Percentiles rank a stretch among this genome's conserved stretches.
These are phyloP conservation scores for Sitodiplosis mosellana DNA, from an alignment of 1,140 invertebrate genomes.

Conservation along the genomic window DNA sequence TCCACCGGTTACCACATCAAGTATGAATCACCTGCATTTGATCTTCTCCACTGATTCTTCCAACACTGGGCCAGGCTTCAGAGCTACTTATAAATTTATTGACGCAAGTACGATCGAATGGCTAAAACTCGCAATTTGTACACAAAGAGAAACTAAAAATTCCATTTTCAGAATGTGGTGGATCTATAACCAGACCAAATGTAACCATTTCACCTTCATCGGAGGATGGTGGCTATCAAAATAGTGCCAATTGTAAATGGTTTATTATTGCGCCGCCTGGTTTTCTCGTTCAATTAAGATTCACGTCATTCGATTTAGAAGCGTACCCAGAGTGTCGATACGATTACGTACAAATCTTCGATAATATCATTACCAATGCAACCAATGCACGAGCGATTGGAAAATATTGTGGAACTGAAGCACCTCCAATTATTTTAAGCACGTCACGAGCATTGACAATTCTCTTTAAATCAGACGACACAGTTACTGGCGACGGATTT, in stretches of 20 bases:
- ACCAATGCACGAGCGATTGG: conserved; percentile 6
- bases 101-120: conserved; percentile 35
- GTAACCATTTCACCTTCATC: conserved; percentile 36
- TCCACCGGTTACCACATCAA: conserved; percentile 41
- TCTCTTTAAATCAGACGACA: conserved; percentile 42
- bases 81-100: conserved; percentile 48
- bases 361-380: conserved; percentile 26
- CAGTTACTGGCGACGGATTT: conserved; percentile 43
- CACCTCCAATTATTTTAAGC: conserved; percentile 47
- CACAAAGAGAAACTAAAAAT: too few relatives aligned
- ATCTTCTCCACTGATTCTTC: conserved; percentile 41
- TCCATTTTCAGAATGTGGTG: conserved; percentile 40
- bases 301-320: conserved; percentile 54
- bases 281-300: conserved; percentile 51
- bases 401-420: conserved; percentile 43
- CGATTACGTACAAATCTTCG: conserved; percentile 56
- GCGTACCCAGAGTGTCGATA: conserved; percentile 35
- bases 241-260: conserved; percentile 57
- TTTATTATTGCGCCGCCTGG: conserved; percentile 49
- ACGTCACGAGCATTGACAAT: conserved; percentile 47
- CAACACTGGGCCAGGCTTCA: conserved; percentile 42
- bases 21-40: conserved; percentile 50
- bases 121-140: too few relatives aligned
- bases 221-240: conserved; percentile 30
- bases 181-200: conserved; percentile 34